Evolutionary conservation across 1,140 invertebrate genomes (phyloP).

Genomic region (Drosophila gunungcola): DNA sequence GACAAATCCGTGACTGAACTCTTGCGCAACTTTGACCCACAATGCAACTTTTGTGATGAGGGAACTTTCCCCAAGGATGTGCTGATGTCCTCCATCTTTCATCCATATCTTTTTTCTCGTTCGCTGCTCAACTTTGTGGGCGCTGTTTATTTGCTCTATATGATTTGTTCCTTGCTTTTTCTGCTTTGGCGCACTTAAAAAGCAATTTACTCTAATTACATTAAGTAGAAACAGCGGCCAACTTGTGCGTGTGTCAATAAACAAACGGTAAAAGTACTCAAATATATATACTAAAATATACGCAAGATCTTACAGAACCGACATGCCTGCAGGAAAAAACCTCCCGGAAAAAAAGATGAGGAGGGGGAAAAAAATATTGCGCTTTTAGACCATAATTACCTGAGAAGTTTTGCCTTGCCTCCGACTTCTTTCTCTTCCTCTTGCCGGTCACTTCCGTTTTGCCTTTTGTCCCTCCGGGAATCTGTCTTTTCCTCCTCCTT

Average conservation of each 20-base stretch:
- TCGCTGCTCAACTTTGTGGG: constrained; percentile 16
- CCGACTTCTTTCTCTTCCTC: constrained; percentile 24
- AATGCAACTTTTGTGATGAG: constrained; percentile 27
- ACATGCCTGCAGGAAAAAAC: constrained; percentile 16
- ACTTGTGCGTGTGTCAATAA: constrained; percentile 82
- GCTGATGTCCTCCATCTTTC: constrained; percentile 15
- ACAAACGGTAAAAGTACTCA: constrained; percentile 59
- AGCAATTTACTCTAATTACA: constrained; percentile 83
- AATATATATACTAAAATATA: background rate
- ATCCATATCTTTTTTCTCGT: constrained; percentile 1
- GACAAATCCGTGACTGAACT: constrained; percentile 40
- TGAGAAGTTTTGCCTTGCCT: constrained; percentile 65
- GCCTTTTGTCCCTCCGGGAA: constrained; percentile 46
- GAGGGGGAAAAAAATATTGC: constrained; percentile 63
- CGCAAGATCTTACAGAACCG: background rate
- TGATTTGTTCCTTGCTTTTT: constrained; percentile 59
- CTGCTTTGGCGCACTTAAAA: constrained; percentile 74
- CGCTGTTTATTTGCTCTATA: constrained; percentile 44
- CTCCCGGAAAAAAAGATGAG: background rate
- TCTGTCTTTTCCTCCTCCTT: constrained; percentile 9
- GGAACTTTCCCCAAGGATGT: constrained; percentile 4
- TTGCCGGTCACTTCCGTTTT: constrained; percentile 74
- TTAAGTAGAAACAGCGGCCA: constrained; percentile 73
- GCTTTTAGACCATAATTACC: constrained; percentile 82
- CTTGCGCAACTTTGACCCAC: constrained; percentile 28